Percentiles rank a stretch among this genome's conserved stretches.
Evolutionary conservation across 2,797 vertebrate species (phyloP).

Genomic region (Sebastolobus alascanus): DNA sequence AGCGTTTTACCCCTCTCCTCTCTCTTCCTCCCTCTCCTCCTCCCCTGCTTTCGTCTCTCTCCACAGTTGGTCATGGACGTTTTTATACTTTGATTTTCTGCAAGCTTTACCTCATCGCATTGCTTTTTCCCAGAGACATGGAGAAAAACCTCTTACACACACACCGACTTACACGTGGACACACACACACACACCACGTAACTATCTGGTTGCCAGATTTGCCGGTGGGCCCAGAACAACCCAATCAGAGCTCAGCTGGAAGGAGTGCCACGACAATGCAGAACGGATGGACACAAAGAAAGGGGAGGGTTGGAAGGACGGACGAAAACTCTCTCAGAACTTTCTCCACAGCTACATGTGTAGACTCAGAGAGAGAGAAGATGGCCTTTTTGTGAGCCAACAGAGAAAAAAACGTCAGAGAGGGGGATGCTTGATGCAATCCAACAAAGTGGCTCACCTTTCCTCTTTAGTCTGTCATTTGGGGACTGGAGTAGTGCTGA

Average conservation of each 20-base stretch:
- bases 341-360: slow-evolving; percentile 49
- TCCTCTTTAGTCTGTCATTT: slow-evolving; percentile 36
- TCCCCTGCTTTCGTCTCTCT: slow-evolving; percentile 48
- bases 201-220: slow-evolving; percentile 66
- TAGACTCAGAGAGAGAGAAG: slow-evolving; percentile 33
- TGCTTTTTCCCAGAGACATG: slow-evolving; percentile 58
- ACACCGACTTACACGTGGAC: slow-evolving; percentile 46
- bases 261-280: slow-evolving; percentile 67
- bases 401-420: slow-evolving; percentile 21
- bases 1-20: slow-evolving; percentile 36
- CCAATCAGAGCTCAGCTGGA: slow-evolving; percentile 64
- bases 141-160: slow-evolving; percentile 64
- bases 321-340: slow-evolving; percentile 52
- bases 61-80: slow-evolving; percentile 62
- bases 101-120: slow-evolving; percentile 71
- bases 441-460: slow-evolving; percentile 59
- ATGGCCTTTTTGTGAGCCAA: slow-evolving; percentile 47
- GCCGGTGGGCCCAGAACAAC: slow-evolving; percentile 62
- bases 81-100: slow-evolving; percentile 77
- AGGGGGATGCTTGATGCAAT: slow-evolving; percentile 33
- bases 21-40: slow-evolving; percentile 14
- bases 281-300: slow-evolving; percentile 66
- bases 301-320: slow-evolving; percentile 26
- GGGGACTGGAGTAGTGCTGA: slow-evolving; percentile 38
- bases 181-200: slow-evolving; percentile 21